Conservation (phyloP, 2,888 invertebrate species). For the Periphyllus acericola region DNA sequence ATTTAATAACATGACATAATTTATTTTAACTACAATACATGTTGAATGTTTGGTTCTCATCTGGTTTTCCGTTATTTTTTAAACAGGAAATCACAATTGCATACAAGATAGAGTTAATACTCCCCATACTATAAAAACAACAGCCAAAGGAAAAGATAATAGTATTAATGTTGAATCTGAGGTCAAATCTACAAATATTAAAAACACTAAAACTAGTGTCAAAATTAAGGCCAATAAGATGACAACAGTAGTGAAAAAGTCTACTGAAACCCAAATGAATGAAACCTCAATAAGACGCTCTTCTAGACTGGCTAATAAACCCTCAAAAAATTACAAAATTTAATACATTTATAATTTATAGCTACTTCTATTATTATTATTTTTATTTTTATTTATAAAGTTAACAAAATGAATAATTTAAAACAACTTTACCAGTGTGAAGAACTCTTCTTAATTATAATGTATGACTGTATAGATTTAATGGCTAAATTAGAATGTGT, state of each 20-base stretch:
- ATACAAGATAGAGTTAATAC: constrained; percentile 28
- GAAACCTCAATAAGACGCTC: constrained; percentile 29
- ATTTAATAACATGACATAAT: neutral
- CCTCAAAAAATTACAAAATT: constrained; percentile 50
- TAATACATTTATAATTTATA: constrained; percentile 1
- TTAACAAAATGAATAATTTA: constrained; percentile 32
- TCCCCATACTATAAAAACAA: neutral
- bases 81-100: neutral
- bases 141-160: neutral
- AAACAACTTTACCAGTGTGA: neutral
- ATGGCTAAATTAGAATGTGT: neutral
- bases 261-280: neutral
- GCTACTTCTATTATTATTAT: neutral
- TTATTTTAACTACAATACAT: neutral
- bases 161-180: neutral
- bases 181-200: neutral
- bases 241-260: neutral
- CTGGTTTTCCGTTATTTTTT: neutral
- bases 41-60: neutral
- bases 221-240: neutral
- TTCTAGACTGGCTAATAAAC: constrained; percentile 43
- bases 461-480: neutral
- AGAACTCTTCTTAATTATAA: neutral
- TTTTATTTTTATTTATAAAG: constrained; percentile 18
- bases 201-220: neutral